A percentile compares a stretch with the other conserved stretches of the same genome.
Conservation (phyloP, 2,113 vertebrate genomes). For the Saccopteryx leptura region DNA sequence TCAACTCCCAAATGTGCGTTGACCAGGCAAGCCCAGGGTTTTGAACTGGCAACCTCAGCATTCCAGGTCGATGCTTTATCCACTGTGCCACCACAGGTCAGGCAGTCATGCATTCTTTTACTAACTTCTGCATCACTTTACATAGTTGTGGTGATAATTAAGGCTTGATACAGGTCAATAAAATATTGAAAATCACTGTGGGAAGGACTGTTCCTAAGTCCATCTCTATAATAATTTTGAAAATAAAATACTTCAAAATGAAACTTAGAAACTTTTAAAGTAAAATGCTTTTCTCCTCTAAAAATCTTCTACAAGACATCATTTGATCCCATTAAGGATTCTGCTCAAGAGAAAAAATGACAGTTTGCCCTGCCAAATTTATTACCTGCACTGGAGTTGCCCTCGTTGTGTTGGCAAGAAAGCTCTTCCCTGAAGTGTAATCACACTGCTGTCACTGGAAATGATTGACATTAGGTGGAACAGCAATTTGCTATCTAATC, state of each 20-base stretch:
- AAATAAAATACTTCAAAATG: slow-evolving; percentile 64
- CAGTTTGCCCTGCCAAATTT: slow-evolving; percentile 79
- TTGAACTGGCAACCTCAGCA: no score
- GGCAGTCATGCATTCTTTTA: background rate
- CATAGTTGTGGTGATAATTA: slow-evolving; percentile 34
- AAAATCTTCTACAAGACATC: slow-evolving; percentile 69
- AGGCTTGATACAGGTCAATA: slow-evolving; percentile 38
- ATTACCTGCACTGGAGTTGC: slow-evolving; percentile 78
- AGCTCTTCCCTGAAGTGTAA: slow-evolving; percentile 85
- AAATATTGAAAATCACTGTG: slow-evolving; percentile 49
- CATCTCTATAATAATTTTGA: slow-evolving; percentile 39
- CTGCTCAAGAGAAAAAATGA: slow-evolving; percentile 78
- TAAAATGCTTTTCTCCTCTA: slow-evolving; percentile 58
- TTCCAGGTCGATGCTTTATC: no score
- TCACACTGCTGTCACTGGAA: slow-evolving; percentile 82
- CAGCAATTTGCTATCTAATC: slow-evolving; percentile 88
- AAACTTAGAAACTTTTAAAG: slow-evolving; percentile 66
- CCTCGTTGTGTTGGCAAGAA: slow-evolving; percentile 78
- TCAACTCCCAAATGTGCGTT: no score
- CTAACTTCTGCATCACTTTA: slow-evolving; percentile 58
- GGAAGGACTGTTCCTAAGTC: slow-evolving; percentile 52
- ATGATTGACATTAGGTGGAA: slow-evolving; percentile 83
- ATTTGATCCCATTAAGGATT: slow-evolving; percentile 75
- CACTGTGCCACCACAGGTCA: background rate
- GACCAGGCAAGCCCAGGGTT: no score